Conservation (phyloP, 2,113 vertebrate genomes). For the Oxyura jamaicensis region DNA sequence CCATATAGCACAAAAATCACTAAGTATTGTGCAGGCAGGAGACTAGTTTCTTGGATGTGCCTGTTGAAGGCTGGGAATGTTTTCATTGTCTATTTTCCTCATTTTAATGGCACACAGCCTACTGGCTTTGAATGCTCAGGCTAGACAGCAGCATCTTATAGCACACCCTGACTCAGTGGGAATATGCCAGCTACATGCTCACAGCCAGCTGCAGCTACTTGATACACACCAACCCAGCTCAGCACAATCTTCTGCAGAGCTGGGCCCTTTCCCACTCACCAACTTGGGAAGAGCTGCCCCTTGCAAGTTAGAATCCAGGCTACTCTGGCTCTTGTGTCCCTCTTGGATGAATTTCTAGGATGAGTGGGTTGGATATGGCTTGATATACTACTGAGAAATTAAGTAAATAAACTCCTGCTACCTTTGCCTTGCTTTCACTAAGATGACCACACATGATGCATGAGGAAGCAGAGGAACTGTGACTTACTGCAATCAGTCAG, state of each 20-base stretch:
- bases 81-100: not conserved
- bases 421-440: not conserved
- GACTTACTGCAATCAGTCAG: not conserved
- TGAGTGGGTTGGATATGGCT: not conserved
- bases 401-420: not conserved
- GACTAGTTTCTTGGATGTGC: not conserved
- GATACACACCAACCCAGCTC: not conserved
- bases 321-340: not conserved
- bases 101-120: not conserved
- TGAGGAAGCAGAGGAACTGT: not conserved
- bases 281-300: not conserved
- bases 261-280: not conserved
- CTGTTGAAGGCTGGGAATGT: not conserved
- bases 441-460: accelerated
- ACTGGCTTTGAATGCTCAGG: not conserved
- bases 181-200: not conserved
- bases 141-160: not conserved
- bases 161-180: accelerated
- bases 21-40: not conserved
- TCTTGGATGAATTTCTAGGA: not conserved
- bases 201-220: not conserved
- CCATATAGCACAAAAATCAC: not conserved
- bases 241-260: not conserved
- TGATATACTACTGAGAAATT: not conserved
- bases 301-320: accelerated